Conservation (phyloP, 2,888 invertebrate species). For the Drosophila peninsularis region DNA sequence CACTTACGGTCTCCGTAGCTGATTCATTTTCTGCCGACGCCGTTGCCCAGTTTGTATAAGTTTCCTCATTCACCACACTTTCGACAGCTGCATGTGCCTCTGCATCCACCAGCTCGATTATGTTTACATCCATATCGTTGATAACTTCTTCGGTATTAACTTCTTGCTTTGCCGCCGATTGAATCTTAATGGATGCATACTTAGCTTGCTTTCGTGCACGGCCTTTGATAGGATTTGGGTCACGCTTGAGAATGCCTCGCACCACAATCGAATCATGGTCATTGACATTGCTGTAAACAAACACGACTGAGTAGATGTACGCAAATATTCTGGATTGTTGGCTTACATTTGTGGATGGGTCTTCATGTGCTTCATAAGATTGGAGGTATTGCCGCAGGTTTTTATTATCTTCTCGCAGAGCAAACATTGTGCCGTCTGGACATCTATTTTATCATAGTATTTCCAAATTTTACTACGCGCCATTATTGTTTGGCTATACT, state of each 20-base stretch:
- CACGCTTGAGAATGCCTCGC: constrained; percentile 56
- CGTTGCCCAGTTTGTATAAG: constrained; percentile 35
- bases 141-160: neutral
- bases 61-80: constrained; percentile 45
- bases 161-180: constrained; percentile 11
- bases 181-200: constrained; percentile 30
- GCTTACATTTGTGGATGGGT: constrained; percentile 63
- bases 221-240: constrained; percentile 7
- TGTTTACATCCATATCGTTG: constrained; percentile 30
- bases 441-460: constrained; percentile 55
- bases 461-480: constrained; percentile 69
- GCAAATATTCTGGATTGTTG: neutral
- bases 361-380: constrained; percentile 62
- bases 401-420: constrained; percentile 63
- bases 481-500: constrained; percentile 48
- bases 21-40: constrained; percentile 42
- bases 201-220: constrained; percentile 32
- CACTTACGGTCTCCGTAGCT: constrained; percentile 41
- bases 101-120: constrained; percentile 49
- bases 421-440: constrained; percentile 56
- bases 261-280: constrained; percentile 51
- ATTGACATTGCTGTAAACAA: constrained; percentile 56
- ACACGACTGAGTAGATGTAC: neutral
- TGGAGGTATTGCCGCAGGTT: constrained; percentile 62
- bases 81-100: constrained; percentile 34